phyloP scores from a whole-genome alignment of 2,888 invertebrate genomes.

The Deroplatys truncata region DNA sequence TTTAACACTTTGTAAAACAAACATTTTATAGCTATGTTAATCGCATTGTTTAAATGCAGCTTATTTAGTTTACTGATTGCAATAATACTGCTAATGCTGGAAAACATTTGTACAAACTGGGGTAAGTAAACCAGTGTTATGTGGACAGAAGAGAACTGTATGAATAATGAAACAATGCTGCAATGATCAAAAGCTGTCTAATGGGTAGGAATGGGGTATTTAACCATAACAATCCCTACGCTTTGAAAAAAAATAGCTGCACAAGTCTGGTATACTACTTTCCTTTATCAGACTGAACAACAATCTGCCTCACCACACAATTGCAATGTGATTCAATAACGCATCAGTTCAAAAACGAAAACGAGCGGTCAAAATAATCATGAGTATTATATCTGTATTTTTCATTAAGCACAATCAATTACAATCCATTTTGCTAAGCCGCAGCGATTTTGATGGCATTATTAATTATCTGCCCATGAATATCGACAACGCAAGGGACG shows the following conservation, averaged over 20 bases:
- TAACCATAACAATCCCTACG: not conserved
- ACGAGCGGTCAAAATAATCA: conserved; percentile 1
- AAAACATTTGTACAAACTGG: too few species aligned
- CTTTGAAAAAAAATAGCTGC: not conserved
- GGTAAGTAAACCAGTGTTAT: not conserved
- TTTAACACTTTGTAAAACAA: too few species aligned
- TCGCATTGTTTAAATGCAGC: too few species aligned
- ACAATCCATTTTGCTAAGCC: conserved; percentile 8
- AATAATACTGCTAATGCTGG: too few species aligned
- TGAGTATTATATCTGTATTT: not conserved
- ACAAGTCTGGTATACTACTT: not conserved
- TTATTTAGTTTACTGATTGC: too few species aligned
- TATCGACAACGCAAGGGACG: not conserved
- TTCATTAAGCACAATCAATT: conserved; percentile 11
- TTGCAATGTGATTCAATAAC: not conserved
- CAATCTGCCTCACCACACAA: not conserved
- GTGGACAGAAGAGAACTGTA: not conserved
- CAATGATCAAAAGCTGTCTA: not conserved
- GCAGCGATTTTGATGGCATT: conserved; percentile 4
- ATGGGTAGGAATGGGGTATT: not conserved
- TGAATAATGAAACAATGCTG: not conserved
- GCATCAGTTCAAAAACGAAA: not conserved
- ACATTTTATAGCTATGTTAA: too few species aligned
- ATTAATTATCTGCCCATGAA: conserved; percentile 6
- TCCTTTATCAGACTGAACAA: not conserved